These are phyloP conservation scores for Synergus laeviventris DNA, from an alignment of 2,888 invertebrate genomes.

Conservation along the genomic window DNA sequence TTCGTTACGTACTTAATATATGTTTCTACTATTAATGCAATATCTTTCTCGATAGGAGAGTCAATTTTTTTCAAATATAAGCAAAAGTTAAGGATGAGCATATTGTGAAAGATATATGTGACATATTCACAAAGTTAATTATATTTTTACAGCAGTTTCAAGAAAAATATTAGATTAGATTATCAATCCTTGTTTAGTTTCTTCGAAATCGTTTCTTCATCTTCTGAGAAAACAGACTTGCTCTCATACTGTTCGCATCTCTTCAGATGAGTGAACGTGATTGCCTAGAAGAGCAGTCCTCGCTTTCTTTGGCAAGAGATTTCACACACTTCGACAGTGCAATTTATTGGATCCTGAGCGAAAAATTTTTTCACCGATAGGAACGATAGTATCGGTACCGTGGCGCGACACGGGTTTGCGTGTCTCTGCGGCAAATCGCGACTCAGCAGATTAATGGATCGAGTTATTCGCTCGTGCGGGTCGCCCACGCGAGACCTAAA, in stretches of 20 bases:
- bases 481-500: constrained; percentile 43
- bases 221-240: background rate
- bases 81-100: background rate
- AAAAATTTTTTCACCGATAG: constrained; percentile 24
- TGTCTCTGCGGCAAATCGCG: constrained; percentile 42
- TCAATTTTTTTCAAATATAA: background rate
- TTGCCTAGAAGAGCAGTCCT: background rate
- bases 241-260: background rate
- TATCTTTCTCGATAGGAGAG: constrained; percentile 7
- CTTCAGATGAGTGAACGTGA: background rate
- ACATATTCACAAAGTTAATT: background rate
- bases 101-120: background rate
- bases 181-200: background rate
- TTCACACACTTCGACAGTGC: constrained; percentile 25
- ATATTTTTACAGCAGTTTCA: background rate
- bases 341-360: constrained; percentile 21
- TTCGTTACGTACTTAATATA: constrained; percentile 29
- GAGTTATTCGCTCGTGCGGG: constrained; percentile 43
- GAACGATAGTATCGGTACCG: constrained; percentile 39
- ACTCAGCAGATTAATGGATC: constrained; percentile 41
- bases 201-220: background rate
- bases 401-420: constrained; percentile 42
- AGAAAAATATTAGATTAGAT: background rate
- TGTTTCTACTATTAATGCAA: constrained; percentile 25
- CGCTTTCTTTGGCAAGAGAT: constrained; percentile 13